These are phyloP conservation scores for Sturnus vulgaris DNA, from an alignment of 2,113 vertebrate species.

Conservation along the genomic window DNA sequence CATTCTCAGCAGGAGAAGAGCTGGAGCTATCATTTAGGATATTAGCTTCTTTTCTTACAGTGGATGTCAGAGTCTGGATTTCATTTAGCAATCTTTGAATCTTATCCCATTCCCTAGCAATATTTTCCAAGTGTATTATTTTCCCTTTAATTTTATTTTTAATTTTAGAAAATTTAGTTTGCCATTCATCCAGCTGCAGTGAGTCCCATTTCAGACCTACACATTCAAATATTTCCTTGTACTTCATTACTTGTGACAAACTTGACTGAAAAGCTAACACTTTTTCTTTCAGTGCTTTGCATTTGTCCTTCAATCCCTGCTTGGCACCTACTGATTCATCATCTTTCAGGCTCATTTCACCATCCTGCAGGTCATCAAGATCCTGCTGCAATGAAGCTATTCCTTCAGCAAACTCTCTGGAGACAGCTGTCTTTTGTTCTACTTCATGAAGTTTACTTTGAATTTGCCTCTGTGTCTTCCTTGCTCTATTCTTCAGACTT, in stretches of 20 bases:
- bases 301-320: slow-evolving; percentile 15
- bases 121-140: slow-evolving; percentile 57
- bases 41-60: slow-evolving; percentile 67
- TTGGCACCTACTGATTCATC: background rate
- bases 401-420: slow-evolving; percentile 67
- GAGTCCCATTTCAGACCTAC: slow-evolving; percentile 68
- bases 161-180: slow-evolving; percentile 43
- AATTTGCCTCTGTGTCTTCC: slow-evolving; percentile 69
- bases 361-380: slow-evolving; percentile 58
- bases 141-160: slow-evolving; percentile 70
- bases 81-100: slow-evolving; percentile 72
- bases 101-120: slow-evolving; percentile 62
- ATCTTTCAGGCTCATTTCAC: background rate
- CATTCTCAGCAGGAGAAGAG: slow-evolving; percentile 47
- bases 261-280: slow-evolving; percentile 10
- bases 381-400: slow-evolving; percentile 69
- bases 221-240: slow-evolving; percentile 66
- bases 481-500: slow-evolving; percentile 76
- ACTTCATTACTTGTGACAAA: slow-evolving; percentile 51
- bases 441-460: slow-evolving; percentile 71
- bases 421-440: slow-evolving; percentile 63
- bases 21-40: slow-evolving; percentile 48
- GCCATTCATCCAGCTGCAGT: slow-evolving; percentile 50
- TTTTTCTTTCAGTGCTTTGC: slow-evolving; percentile 36
- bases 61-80: slow-evolving; percentile 70